Percentiles rank a stretch among this genome's conserved stretches.
These are phyloP conservation scores for Heliothis peltigera DNA, from an alignment of 2,888 invertebrate species.

Conservation along the genomic window DNA sequence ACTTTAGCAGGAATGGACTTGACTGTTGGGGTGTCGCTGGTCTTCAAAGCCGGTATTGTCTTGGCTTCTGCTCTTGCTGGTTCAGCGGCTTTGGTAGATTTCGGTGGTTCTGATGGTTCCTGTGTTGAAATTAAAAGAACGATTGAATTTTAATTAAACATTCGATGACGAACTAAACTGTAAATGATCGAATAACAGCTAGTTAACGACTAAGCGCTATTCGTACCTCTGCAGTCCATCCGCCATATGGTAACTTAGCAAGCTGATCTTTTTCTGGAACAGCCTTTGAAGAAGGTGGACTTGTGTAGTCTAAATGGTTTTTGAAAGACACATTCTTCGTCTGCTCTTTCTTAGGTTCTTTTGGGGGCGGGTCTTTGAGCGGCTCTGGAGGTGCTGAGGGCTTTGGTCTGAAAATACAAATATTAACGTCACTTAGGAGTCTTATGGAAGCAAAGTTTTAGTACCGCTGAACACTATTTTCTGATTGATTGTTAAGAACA, in stretches of 20 bases:
- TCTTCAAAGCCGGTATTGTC: conserved; percentile 78
- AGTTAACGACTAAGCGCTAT: no score
- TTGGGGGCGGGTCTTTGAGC: conserved; percentile 76
- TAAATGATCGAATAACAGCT: no score
- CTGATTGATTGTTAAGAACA: no score
- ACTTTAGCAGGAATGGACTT: conserved; percentile 82
- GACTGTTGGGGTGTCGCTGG: conserved; percentile 74
- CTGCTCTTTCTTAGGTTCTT: conserved; percentile 84
- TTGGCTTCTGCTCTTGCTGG: conserved; percentile 81
- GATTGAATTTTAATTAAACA: neutral
- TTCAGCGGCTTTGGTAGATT: conserved; percentile 72
- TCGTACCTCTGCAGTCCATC: conserved; percentile 83
- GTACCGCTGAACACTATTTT: no score
- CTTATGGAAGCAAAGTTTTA: no score
- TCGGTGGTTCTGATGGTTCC: conserved; percentile 79
- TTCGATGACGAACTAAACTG: neutral
- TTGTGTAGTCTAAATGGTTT: conserved; percentile 87
- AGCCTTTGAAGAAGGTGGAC: conserved; percentile 82
- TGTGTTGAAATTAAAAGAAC: conserved; percentile 43
- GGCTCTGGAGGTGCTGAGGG: conserved; percentile 82
- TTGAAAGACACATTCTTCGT: conserved; percentile 89
- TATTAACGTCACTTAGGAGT: neutral
- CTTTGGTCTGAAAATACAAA: conserved; percentile 71
- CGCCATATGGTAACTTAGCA: conserved; percentile 87
- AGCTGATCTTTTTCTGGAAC: conserved; percentile 88